Conservation (phyloP, 2,888 invertebrate species). For the Noctuana brunneofusca region DNA sequence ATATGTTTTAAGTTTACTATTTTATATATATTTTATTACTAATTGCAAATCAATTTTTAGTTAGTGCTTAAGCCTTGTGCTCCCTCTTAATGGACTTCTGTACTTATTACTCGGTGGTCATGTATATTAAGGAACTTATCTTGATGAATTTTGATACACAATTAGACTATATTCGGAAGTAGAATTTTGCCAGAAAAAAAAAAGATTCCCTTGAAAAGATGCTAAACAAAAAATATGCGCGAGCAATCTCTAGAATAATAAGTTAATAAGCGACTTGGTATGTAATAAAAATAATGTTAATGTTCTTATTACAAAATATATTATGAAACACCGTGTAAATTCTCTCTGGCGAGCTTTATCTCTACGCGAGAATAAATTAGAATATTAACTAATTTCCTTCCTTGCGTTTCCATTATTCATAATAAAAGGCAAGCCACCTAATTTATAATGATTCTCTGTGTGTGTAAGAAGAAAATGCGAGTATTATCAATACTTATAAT, state of each 20-base stretch:
- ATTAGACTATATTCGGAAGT: too few relatives aligned
- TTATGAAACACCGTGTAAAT: not conserved
- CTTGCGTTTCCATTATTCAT: not conserved
- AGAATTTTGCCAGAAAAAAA: too few relatives aligned
- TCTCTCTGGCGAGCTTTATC: slow-evolving; percentile 1
- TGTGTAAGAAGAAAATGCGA: too few relatives aligned
- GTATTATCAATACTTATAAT: too few relatives aligned
- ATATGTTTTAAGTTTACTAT: not conserved
- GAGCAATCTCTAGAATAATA: not conserved
- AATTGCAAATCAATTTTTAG: too few relatives aligned
- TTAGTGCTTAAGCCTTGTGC: too few relatives aligned
- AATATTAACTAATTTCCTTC: not conserved
- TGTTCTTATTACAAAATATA: not conserved
- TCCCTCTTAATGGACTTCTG: too few relatives aligned
- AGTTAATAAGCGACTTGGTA: not conserved
- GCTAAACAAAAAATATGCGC: not conserved
- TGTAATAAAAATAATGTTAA: not conserved
- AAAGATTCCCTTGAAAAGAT: not conserved
- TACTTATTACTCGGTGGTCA: too few relatives aligned
- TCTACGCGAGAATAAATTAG: slow-evolving; percentile 1
- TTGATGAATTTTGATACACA: too few relatives aligned
- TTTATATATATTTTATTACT: too few relatives aligned
- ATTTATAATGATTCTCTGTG: too few relatives aligned
- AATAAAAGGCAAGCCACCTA: not conserved
- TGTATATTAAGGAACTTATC: too few relatives aligned